Conservation (phyloP, 2,797 vertebrate species). For the Mionectes olivaceus region DNA sequence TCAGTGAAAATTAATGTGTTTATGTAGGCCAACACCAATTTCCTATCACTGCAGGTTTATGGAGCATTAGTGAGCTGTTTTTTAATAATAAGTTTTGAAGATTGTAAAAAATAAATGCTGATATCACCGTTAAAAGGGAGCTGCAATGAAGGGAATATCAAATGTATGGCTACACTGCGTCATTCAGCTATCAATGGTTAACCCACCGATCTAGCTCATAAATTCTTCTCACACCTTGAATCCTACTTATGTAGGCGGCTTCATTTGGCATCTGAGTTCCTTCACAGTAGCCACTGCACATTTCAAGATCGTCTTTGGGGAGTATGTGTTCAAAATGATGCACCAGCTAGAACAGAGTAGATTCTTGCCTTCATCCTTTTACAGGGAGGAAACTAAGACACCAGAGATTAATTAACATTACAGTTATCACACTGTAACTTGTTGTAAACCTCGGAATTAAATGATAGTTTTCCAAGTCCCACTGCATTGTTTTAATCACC, state of each 20-base stretch:
- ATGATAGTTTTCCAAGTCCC: background rate
- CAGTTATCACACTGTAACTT: background rate
- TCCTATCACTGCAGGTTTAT: background rate
- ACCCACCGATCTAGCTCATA: background rate
- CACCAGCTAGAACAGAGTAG: background rate
- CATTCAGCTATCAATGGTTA: background rate
- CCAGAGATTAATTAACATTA: constrained; percentile 7
- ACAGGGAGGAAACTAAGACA: background rate
- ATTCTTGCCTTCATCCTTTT: background rate
- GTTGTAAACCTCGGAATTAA: background rate
- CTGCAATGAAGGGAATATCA: background rate
- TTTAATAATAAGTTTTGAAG: background rate
- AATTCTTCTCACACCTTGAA: background rate
- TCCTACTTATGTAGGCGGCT: background rate
- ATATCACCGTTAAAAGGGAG: background rate
- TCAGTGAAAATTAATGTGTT: constrained; percentile 36
- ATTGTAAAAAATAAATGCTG: background rate
- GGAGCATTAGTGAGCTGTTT: background rate
- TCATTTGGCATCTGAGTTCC: background rate
- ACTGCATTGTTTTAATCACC: background rate
- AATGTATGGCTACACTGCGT: background rate
- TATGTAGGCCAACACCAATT: background rate
- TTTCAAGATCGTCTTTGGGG: background rate
- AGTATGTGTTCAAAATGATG: background rate
- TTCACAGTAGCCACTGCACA: background rate